These are phyloP conservation scores for Anolis carolinensis DNA, from an alignment of 2,113 vertebrate genomes.

Conservation along the genomic window DNA sequence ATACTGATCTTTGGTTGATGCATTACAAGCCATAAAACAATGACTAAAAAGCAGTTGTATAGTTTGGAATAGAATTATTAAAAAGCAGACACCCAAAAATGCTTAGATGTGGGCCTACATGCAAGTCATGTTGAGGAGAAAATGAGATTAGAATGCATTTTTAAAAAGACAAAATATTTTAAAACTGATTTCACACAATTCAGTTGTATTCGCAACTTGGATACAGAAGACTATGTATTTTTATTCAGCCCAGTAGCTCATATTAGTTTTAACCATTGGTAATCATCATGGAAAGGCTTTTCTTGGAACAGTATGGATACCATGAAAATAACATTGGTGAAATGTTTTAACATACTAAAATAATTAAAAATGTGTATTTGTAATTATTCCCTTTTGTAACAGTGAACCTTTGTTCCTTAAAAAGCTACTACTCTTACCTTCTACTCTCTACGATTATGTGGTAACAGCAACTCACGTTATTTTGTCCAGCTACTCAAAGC, in stretches of 20 bases:
- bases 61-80: not conserved
- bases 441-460: not conserved
- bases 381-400: not conserved
- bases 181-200: not conserved
- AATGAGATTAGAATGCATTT: not conserved
- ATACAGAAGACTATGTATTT: not conserved
- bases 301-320: not conserved
- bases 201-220: not conserved
- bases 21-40: not conserved
- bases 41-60: not conserved
- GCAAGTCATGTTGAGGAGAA: not conserved
- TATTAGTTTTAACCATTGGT: not conserved
- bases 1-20: not conserved
- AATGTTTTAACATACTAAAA: not conserved
- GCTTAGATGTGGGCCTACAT: not conserved
- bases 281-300: not conserved
- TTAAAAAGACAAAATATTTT: not conserved
- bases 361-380: not conserved
- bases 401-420: not conserved
- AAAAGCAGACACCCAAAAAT: not conserved
- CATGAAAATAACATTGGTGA: not conserved
- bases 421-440: not conserved
- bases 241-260: not conserved
- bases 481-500: not conserved
- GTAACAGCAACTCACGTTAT: not conserved